Evolutionary conservation across 92 coral and sea anemone species (phyloP), one percentile per base, ranked within the genome.

Genomic region (Porites lobata): DNA sequence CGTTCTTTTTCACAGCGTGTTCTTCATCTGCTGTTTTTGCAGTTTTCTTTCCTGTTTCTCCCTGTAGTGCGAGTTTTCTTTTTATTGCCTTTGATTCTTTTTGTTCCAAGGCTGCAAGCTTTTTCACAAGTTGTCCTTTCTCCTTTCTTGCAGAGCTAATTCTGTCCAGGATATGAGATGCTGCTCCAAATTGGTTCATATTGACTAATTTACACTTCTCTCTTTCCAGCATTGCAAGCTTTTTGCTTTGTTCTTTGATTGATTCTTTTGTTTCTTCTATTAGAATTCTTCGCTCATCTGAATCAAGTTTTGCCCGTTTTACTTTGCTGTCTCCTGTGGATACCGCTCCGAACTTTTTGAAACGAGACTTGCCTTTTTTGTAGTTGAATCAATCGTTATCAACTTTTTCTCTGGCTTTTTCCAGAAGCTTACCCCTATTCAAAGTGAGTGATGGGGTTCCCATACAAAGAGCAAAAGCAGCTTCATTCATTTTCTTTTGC

Each of bases 351-450:
- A 71, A 71, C 76, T 43, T 71, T 71, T 79, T 54, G 68, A 92
- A 75, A 80, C 90, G 67, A 69, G 90, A 92, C 78, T 80, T 79
- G 57, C 90, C 82, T 71, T 63, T 82, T 72, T 73, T 85, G 84
- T 92, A 92, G 69, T 47, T 69, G 82, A 84, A 92, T 73, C 95
- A 90, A 84, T 86, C 89, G 68, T 67, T 68, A 83, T 92, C 87
- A 29, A 88, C 87, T 56, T 88, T 88, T 61, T 65, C 67, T 66
- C 79, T 88, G 64, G 94, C 92, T 82, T 67, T 67, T 21, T 67
- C 72, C 72, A 21, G 72, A 67, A 67, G 72, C 72, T 67, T 47
- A 21, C 72, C 72, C 72, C 72, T 67, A 20, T 67, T 67, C 72
- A 67, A 67, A 20, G 72, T 67, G 47, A 24, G 72, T 67, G 72